A percentile compares a stretch with the other conserved stretches of the same genome.
phyloP scores from a whole-genome alignment of 2,113 vertebrate genomes.

The Pardalotus punctatus region DNA sequence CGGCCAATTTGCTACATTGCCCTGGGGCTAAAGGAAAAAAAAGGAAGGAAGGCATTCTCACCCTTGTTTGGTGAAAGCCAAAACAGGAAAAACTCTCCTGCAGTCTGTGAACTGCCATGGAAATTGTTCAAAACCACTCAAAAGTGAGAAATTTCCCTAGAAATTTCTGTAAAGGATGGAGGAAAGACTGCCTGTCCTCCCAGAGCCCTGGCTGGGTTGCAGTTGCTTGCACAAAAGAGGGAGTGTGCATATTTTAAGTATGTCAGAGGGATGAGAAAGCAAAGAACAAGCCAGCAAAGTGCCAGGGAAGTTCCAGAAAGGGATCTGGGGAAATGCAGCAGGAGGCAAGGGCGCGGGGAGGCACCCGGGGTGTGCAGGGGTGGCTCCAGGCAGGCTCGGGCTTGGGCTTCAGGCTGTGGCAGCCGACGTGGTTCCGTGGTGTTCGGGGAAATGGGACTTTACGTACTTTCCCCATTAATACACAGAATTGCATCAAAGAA shows the following conservation, averaged over 20 bases:
- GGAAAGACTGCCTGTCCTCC: background rate
- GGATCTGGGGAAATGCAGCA: background rate
- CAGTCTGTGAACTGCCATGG: accelerated
- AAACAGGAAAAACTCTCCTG: background rate
- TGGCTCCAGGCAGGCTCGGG: background rate
- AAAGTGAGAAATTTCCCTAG: background rate
- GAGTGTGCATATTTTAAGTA: accelerated
- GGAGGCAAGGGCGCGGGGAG: background rate
- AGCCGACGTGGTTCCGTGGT: background rate
- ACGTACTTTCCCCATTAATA: background rate
- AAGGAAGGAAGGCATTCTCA: background rate
- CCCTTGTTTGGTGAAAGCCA: background rate
- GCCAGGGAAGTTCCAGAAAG: background rate
- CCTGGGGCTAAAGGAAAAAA: background rate
- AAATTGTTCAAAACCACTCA: background rate
- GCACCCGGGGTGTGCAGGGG: background rate
- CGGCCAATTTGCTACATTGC: background rate
- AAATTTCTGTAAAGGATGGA: background rate
- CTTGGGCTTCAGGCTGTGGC: background rate
- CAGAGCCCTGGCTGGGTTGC: background rate
- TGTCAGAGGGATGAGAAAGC: background rate
- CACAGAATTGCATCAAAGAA: constrained; percentile 6
- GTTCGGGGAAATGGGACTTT: background rate
- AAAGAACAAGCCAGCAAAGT: background rate
- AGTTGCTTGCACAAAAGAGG: background rate